phyloP scores from a whole-genome alignment of 2,888 invertebrate species.

The Mongoloraphidia duomilia region DNA sequence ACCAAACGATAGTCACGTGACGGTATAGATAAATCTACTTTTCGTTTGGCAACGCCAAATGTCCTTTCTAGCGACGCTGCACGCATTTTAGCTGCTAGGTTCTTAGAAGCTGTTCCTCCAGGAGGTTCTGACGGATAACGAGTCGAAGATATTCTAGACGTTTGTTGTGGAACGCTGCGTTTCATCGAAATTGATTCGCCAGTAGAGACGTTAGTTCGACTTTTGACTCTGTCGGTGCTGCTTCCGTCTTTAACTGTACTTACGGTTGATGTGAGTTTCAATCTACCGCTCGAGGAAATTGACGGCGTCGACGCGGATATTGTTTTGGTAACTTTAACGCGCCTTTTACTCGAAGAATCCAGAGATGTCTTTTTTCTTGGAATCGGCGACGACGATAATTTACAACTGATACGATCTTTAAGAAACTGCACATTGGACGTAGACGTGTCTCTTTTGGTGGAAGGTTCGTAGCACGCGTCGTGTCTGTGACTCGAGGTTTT shows the following conservation, averaged over 20 bases:
- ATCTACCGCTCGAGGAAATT: constrained; percentile 21
- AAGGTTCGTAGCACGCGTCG: constrained; percentile 32
- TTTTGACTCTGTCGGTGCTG: constrained; percentile 29
- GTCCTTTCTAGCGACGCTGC: constrained; percentile 40
- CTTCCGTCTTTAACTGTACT: constrained; percentile 27
- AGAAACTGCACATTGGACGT: constrained; percentile 43
- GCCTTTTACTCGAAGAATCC: constrained; percentile 21
- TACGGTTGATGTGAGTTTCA: constrained; percentile 26
- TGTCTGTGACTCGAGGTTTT: constrained; percentile 26
- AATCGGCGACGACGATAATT: constrained; percentile 29
- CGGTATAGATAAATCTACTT: constrained; percentile 28
- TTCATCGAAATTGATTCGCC: constrained; percentile 5
- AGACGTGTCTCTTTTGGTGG: constrained; percentile 18
- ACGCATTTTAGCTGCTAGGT: constrained; percentile 13
- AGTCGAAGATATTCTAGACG: not conserved
- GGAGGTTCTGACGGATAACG: constrained; percentile 2
- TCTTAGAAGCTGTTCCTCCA: not conserved
- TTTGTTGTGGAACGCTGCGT: constrained; percentile 14
- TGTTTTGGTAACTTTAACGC: constrained; percentile 24
- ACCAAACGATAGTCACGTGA: constrained; percentile 20
- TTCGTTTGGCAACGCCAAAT: constrained; percentile 38
- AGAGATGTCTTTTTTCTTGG: constrained; percentile 16
- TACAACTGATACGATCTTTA: constrained; percentile 45
- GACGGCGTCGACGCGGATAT: constrained; percentile 17
- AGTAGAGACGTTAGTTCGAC: constrained; percentile 17